Evolutionary conservation across 1,140 invertebrate genomes (phyloP), one percentile per base, ranked within the genome.

Genomic region (Trichomalopsis sarcophagae): DNA sequence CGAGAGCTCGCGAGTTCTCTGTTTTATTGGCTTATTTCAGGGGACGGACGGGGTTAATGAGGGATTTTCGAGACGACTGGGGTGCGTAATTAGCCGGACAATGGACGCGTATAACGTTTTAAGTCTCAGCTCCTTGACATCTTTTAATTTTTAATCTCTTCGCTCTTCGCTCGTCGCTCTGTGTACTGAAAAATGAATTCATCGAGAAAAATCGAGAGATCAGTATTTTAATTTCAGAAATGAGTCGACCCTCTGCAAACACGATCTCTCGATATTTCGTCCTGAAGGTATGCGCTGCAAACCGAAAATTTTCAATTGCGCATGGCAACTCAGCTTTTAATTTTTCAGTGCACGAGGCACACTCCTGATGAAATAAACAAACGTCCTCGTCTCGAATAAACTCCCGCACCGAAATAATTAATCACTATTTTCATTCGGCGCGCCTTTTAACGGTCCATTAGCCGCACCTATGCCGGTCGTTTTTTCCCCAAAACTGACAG

Each of bases 21-120:
- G 71, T n/a, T 71, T 80, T 80, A 80, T 82, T 82, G 11, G 30
- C 71, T 82, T 55, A 71, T 73, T 73, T 30, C 6, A 66, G 40
- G 40, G 40, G 3, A 7, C 5, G 40, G 40, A 11, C 27, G 27
- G 7, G 68, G 30, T 71, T 71, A 71, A 71, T 30, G 68, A 71
- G 68, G 27, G 55, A 62, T 62, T 62, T n/a, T 5, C 3, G 0
- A 62, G 21, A 62, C 13, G 9, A 44, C 0, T n/a, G 55, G n/a
- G 21, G 17, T 78, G 33, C n/a, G 7, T 10, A 81, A 81, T 81
- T 71, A 30, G n/a, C 11, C 1, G 13, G 40, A 36, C 36, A 80
- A 69, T 50, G 17, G 68, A n/a, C 23, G 21, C 27, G 27, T 27
- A 27, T 62, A 4, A 71, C 27, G 30, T 71, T 71, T 71, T 11